These are phyloP conservation scores for Prochilodus magdalenae DNA, from an alignment of 2,113 vertebrate genomes.

Conservation along the genomic window DNA sequence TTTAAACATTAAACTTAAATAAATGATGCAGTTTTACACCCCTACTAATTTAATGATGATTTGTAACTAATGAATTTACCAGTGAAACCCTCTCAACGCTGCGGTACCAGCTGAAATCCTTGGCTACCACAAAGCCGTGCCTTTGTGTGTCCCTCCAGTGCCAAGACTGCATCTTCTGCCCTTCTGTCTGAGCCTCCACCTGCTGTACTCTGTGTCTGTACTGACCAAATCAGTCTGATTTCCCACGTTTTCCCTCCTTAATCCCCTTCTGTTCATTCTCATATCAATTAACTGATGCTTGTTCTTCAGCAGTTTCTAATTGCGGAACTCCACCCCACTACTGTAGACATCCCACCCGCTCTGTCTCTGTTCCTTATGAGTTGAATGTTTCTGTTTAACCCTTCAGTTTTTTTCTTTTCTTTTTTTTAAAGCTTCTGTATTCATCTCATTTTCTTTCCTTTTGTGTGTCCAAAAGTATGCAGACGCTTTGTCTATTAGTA, in stretches of 20 bases:
- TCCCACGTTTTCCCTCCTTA: conserved; percentile 45
- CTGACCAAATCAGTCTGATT: conserved; percentile 59
- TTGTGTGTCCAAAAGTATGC: background rate
- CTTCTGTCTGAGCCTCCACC: conserved; percentile 11
- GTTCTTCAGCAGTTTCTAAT: background rate
- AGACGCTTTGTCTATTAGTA: background rate
- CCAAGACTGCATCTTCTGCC: background rate
- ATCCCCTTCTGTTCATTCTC: conserved; percentile 50
- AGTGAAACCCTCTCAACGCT: background rate
- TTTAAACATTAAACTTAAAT: too few species aligned
- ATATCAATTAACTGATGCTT: conserved; percentile 62
- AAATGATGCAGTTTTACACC: background rate
- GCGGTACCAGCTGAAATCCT: background rate
- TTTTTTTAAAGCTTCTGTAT: conserved; percentile 48
- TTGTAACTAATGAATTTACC: background rate
- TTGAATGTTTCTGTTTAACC: conserved; percentile 50
- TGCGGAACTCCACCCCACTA: background rate
- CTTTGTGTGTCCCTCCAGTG: background rate
- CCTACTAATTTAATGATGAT: background rate
- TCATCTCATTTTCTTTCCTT: conserved; percentile 8
- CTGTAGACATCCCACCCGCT: background rate
- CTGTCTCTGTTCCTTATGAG: background rate
- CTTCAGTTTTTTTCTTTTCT: conserved; percentile 34
- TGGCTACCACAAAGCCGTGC: background rate
- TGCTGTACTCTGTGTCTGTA: conserved; percentile 22